These are phyloP conservation scores for Samia ricini DNA, from an alignment of 1,140 invertebrate species.

Conservation along the genomic window DNA sequence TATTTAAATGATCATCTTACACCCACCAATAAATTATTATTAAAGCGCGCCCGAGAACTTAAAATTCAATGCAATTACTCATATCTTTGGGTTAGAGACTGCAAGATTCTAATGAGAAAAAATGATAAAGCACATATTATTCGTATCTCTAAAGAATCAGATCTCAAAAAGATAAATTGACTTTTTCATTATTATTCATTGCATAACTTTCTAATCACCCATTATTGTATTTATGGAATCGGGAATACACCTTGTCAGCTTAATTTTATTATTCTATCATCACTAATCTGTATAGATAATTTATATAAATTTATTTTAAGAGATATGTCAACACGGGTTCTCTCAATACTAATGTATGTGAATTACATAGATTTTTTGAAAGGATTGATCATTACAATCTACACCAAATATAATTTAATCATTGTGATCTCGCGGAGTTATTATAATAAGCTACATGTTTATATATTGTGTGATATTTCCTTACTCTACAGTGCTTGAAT, in stretches of 20 bases:
- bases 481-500: background rate
- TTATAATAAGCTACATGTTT: background rate
- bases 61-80: background rate
- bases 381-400: background rate
- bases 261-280: background rate
- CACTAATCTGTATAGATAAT: too few species aligned
- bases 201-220: background rate
- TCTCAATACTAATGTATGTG: background rate
- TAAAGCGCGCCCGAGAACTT: background rate
- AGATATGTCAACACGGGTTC: background rate
- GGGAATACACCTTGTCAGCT: too few species aligned
- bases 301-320: background rate
- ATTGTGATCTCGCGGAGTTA: background rate
- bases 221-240: background rate
- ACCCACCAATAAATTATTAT: background rate
- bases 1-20: constrained; percentile 3
- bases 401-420: background rate
- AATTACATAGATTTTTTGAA: background rate
- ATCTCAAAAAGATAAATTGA: constrained; percentile 13
- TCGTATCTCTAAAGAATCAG: constrained; percentile 2
- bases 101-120: constrained; percentile 21
- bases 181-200: background rate
- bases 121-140: constrained; percentile 9
- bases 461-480: background rate
- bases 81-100: constrained; percentile 19